Evolutionary conservation across 2,113 vertebrate species (phyloP), one percentile per base, ranked within the genome.

Genomic region (Toxotes chatareus): DNA sequence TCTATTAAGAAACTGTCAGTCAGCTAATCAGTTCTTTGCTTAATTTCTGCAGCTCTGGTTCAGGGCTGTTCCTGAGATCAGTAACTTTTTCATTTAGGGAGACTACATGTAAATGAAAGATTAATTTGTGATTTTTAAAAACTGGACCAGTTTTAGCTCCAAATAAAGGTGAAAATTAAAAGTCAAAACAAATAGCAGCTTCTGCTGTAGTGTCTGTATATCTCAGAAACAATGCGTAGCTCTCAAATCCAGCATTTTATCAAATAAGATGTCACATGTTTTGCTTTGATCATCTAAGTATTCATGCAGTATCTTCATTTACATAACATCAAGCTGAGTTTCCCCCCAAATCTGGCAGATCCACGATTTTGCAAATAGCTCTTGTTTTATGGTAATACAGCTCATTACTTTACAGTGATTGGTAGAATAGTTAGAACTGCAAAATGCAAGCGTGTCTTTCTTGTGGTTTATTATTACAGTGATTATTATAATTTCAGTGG

Each of bases 321-420:
- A 23, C 65, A 86, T 86, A 70, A 83, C 32, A 77, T 86, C 80
- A 72, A 59, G 64, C 31, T 13, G 69, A 75, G 80, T 76, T 81
- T 53, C 5, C 11, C 40, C 17, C 47, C 21, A 44, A 46, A 79
- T 57, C 38, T 86, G 86, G 61, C 81, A 44, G 32, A 61, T 47
- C 21, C n/a, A 65, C 75, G 46, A 46, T 55, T 51, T 42, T 38
- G 23, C 65, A 44, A 73, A 74, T 46, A 49, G 57, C 76, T 76
- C 61, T 66, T 56, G 81, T 88, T 86, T 84, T 71, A 87, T 81
- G 63, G 44, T 85, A 84, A 79, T 77, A 3, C 31, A 62, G 65
- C 85, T 83, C 79, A 84, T 92, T 86, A 84, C 60, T 61, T 56
- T 78, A 80, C 64, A 81, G 66, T 84, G 74, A 87, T 87, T 84